A percentile compares a stretch with the other conserved stretches of the same genome.
phyloP scores from a whole-genome alignment of 1,140 invertebrate species.

The Cydia strobilella region DNA sequence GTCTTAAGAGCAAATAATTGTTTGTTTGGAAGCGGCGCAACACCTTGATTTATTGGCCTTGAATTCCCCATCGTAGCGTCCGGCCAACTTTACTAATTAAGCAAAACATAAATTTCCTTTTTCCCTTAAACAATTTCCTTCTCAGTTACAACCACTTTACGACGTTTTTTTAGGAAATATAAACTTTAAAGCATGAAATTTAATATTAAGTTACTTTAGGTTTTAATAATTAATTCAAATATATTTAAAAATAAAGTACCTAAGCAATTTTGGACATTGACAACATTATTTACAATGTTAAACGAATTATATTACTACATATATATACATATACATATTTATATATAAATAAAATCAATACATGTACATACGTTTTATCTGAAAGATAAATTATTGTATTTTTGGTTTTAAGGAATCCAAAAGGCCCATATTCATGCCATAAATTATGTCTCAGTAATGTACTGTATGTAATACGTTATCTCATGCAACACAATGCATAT shows the following conservation, averaged over 20 bases:
- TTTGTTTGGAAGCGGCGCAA: conserved; percentile 57
- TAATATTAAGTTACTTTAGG: conserved; percentile 21
- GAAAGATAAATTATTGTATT: too few species aligned
- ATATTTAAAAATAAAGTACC: too few species aligned
- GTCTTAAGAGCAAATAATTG: conserved; percentile 58
- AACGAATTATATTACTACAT: too few species aligned
- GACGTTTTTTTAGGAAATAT: conserved; percentile 51
- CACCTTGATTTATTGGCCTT: conserved; percentile 75
- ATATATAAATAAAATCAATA: too few species aligned
- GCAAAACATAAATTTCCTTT: conserved; percentile 75
- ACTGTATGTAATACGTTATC: neutral
- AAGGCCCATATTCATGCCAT: too few species aligned
- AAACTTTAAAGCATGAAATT: conserved; percentile 47
- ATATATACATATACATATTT: too few species aligned
- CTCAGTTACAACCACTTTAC: conserved; percentile 57
- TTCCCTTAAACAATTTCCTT: conserved; percentile 69
- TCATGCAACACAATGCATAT: conserved; percentile 4
- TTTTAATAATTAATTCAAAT: neutral
- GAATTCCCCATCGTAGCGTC: conserved; percentile 63
- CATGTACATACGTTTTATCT: too few species aligned
- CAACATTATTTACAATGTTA: too few species aligned
- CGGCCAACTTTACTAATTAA: conserved; percentile 76
- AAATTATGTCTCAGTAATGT: neutral
- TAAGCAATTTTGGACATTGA: too few species aligned
- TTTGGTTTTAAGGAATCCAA: too few species aligned